Evolutionary conservation across 2,888 invertebrate genomes (phyloP), one percentile per base, ranked within the genome.

Genomic region (Lycocerus yunnanus): DNA sequence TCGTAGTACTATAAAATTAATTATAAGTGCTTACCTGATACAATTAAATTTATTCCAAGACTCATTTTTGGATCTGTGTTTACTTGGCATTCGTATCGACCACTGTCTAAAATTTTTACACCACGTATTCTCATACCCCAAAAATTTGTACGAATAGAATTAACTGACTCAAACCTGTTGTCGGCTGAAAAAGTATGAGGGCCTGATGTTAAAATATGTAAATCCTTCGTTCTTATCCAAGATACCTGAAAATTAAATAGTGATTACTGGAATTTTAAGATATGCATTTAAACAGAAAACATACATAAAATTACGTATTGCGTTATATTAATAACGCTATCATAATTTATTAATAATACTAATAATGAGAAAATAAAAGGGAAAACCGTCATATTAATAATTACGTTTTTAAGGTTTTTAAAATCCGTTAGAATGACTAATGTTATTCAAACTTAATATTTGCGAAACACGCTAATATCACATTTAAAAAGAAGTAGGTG

Each of bases 51-150:
- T 81, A 92, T 90, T 81, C 91, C 90, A 79, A 91, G 89, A 88
- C 92, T 93, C 88, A 92, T 90, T 86, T 93, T 93, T 58, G 93
- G 93, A 82, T 93, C 93, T 1, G 92, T 93, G 87, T 93, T 93
- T 82, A 93, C 90, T 87, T 93, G 93, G 83, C 93, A 93, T 88
- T 93, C 93, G 87, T 93, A 93, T 78, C 90, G 89, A 77, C 93
- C 94, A 2, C 90, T 88, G 86, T 93, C 93, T 16, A 88, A 82
- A 69, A 87, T 83, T 75, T 89, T 90, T 75, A 91, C 90, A n/a
- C 89, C 89, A 80, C 89, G 88, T 79, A 93, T 89, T 81, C 89
- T 88, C 80, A 94, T 88, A 73, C 91, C 89, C 89, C 91, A 91
- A 76, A 90, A 90, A 74, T 90, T 89, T 76, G 88, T 88, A 67